These are phyloP conservation scores for Phengaris alcon DNA, from an alignment of 2,888 invertebrate species.

Conservation along the genomic window DNA sequence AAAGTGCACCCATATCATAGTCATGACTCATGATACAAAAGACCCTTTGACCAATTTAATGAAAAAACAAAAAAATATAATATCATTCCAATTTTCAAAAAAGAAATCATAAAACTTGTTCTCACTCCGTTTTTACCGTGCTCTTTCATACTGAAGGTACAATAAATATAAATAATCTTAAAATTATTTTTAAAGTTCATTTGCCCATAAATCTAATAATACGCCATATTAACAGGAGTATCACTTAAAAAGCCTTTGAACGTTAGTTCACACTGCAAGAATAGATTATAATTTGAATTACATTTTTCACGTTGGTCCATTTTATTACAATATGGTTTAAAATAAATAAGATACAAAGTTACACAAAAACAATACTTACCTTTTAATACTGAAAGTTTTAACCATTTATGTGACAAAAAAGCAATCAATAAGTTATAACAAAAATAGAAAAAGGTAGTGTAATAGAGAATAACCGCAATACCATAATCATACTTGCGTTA, in stretches of 20 bases:
- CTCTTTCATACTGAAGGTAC: neutral
- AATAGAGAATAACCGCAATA: constrained; percentile 33
- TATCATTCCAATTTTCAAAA: neutral
- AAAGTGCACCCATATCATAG: neutral
- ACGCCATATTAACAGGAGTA: too few species aligned
- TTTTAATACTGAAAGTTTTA: neutral
- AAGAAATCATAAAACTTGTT: neutral
- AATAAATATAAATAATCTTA: neutral
- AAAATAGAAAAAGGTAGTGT: neutral
- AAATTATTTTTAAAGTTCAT: too few species aligned
- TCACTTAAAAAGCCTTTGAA: neutral
- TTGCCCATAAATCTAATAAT: too few species aligned
- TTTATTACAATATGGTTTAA: neutral
- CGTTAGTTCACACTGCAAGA: neutral
- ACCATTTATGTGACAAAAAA: neutral
- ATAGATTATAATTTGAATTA: neutral
- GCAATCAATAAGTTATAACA: constrained; percentile 2
- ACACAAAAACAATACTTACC: neutral
- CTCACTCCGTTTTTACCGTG: neutral
- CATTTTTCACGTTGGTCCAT: neutral
- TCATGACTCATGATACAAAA: neutral
- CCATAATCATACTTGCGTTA: constrained; percentile 38
- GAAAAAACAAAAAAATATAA: too few species aligned
- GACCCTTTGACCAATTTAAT: neutral
- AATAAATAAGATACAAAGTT: neutral